These are phyloP conservation scores for Netelia fuscicornis DNA, from an alignment of 2,888 invertebrate species.

Conservation along the genomic window DNA sequence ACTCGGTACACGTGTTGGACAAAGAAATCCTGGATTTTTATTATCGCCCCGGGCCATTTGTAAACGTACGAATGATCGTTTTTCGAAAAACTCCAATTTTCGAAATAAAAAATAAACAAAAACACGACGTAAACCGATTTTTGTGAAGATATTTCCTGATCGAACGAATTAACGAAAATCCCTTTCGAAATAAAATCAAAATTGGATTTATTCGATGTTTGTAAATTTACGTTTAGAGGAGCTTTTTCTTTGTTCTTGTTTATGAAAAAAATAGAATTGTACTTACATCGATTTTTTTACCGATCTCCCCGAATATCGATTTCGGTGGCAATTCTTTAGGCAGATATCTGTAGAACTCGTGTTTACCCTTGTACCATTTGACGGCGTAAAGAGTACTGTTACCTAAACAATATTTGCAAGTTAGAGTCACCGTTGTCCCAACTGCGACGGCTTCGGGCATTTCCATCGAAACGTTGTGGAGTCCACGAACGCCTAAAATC, in stretches of 20 bases:
- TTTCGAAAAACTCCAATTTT: no score
- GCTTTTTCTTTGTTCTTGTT: background rate
- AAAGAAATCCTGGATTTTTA: background rate
- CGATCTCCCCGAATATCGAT: conserved; percentile 90
- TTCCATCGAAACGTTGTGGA: conserved; percentile 90
- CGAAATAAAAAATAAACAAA: no score
- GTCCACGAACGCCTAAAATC: conserved; percentile 80
- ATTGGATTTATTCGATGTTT: no score
- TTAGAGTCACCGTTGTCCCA: conserved; percentile 90
- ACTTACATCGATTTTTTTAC: conserved; percentile 91
- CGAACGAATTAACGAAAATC: no score
- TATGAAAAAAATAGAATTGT: conserved; percentile 60
- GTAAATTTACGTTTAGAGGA: no score
- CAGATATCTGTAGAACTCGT: conserved; percentile 92
- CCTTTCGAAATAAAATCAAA: no score
- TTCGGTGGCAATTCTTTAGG: conserved; percentile 92
- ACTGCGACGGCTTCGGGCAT: conserved; percentile 90
- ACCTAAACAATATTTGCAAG: conserved; percentile 91
- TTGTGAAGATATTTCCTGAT: no score
- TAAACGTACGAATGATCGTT: no score
- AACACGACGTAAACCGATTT: no score
- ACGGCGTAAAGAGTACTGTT: conserved; percentile 91
- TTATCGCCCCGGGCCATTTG: background rate
- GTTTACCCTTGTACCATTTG: conserved; percentile 92
- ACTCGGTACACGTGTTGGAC: background rate